These are phyloP conservation scores for Myodes glareolus DNA, from an alignment of 2,113 vertebrate genomes.

Conservation along the genomic window DNA sequence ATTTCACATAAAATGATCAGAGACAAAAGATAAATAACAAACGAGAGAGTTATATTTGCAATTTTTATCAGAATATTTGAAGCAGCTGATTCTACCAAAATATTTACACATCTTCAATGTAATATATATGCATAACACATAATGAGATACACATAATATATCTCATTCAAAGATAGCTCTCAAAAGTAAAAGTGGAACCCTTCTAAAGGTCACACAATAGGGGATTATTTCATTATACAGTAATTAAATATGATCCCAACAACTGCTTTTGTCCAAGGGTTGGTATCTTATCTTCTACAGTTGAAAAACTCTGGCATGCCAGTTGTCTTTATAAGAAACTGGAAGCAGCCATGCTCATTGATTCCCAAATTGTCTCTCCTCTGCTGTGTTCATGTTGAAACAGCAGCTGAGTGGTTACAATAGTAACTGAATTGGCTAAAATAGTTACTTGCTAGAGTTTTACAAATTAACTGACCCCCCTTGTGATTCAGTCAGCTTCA, in stretches of 20 bases:
- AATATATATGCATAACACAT: not conserved
- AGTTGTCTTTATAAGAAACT: not conserved
- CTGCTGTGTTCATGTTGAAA: not conserved
- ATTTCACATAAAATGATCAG: not conserved
- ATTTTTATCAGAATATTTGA: not conserved
- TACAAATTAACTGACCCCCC: not conserved
- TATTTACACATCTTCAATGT: not conserved
- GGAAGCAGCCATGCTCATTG: not conserved
- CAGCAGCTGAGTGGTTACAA: not conserved
- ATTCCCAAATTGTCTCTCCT: not conserved
- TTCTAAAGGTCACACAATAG: not conserved
- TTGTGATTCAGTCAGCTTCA: not conserved
- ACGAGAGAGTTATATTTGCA: not conserved
- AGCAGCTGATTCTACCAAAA: slow-evolving; percentile 9
- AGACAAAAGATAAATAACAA: not conserved
- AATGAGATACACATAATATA: too few species aligned
- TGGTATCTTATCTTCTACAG: not conserved
- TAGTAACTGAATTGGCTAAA: not conserved
- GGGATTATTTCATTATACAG: not conserved
- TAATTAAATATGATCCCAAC: not conserved
- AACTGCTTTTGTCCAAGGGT: not conserved
- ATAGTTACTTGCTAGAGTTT: not conserved
- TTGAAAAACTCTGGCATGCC: not conserved
- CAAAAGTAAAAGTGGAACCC: not conserved
- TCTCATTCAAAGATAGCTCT: not conserved